Evolutionary conservation across 2,797 vertebrate genomes (phyloP).

Genomic region (Pogonophryne albipinna): DNA sequence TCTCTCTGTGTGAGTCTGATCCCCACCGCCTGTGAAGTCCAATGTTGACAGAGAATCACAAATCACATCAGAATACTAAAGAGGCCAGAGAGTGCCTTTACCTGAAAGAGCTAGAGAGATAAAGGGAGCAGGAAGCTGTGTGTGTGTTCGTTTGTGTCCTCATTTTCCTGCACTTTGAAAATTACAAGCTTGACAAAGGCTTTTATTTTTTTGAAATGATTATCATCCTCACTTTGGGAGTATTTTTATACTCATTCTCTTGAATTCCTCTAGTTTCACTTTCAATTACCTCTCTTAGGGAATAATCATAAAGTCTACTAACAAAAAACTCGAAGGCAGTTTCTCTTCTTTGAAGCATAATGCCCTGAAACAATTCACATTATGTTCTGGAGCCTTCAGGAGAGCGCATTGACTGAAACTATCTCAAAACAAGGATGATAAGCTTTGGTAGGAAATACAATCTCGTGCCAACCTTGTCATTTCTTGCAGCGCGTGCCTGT

Average conservation of each 20-base stretch:
- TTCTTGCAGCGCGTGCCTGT: slow-evolving; percentile 27
- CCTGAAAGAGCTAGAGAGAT: slow-evolving; percentile 30
- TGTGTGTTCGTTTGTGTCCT: not conserved
- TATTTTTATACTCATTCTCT: slow-evolving; percentile 28
- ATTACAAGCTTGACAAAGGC: slow-evolving; percentile 24
- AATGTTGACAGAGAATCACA: slow-evolving; percentile 76
- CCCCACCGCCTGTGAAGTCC: slow-evolving; percentile 70
- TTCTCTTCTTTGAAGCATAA: slow-evolving; percentile 30
- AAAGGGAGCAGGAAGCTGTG: not conserved
- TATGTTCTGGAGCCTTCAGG: slow-evolving; percentile 1
- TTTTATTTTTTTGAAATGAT: slow-evolving; percentile 40
- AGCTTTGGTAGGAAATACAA: slow-evolving; percentile 32
- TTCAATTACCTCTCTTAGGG: slow-evolving; percentile 23
- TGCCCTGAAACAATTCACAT: slow-evolving; percentile 31
- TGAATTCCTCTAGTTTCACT: slow-evolving; percentile 17
- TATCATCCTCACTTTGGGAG: slow-evolving; percentile 5
- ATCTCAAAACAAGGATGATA: slow-evolving; percentile 33
- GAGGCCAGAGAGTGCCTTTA: slow-evolving; percentile 57
- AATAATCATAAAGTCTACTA: slow-evolving; percentile 30
- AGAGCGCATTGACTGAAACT: slow-evolving; percentile 7
- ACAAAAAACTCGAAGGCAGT: not conserved
- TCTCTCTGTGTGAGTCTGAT: slow-evolving; percentile 65
- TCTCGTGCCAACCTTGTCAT: slow-evolving; percentile 18
- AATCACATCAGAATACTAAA: slow-evolving; percentile 75
- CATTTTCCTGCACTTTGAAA: slow-evolving; percentile 42